These are phyloP conservation scores for Gambusia affinis DNA, from an alignment of 2,113 vertebrate genomes.

Conservation along the genomic window DNA sequence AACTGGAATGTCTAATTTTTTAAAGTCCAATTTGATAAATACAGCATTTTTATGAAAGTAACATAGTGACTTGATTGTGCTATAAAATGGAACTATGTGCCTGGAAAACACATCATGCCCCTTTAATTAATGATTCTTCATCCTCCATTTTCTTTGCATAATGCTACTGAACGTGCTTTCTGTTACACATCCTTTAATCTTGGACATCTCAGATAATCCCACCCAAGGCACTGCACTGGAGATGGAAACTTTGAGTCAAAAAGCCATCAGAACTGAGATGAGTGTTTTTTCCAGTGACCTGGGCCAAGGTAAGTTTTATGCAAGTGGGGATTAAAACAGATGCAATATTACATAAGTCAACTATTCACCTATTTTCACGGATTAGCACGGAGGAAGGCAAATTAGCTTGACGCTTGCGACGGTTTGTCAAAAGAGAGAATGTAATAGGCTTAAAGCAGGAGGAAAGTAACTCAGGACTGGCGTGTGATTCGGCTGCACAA, in stretches of 20 bases:
- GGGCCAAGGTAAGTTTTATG: conserved; percentile 27
- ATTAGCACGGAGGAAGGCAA: conserved; percentile 33
- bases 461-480: conserved; percentile 43
- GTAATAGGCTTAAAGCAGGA: conserved; percentile 33
- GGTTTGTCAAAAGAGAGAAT: conserved; percentile 25
- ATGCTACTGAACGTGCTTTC: conserved; percentile 1
- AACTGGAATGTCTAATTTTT: too few relatives aligned
- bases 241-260: conserved; percentile 49
- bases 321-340: conserved; percentile 44
- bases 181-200: conserved; percentile 28
- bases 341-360: conserved; percentile 29
- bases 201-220: conserved; percentile 33
- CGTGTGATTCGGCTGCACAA: conserved; percentile 21
- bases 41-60: too few relatives aligned
- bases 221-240: conserved; percentile 19
- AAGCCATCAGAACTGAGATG: conserved; percentile 32
- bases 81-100: too few relatives aligned
- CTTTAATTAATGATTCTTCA: neutral
- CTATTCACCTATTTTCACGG: conserved; percentile 6
- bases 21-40: too few relatives aligned
- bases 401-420: conserved; percentile 28
- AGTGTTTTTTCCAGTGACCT: conserved; percentile 27
- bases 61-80: too few relatives aligned
- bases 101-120: too few relatives aligned
- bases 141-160: conserved; percentile 12